Base-by-base conservation (phyloP, 2,113 vertebrate species). In the Pelodiscus sinensis region DNA sequence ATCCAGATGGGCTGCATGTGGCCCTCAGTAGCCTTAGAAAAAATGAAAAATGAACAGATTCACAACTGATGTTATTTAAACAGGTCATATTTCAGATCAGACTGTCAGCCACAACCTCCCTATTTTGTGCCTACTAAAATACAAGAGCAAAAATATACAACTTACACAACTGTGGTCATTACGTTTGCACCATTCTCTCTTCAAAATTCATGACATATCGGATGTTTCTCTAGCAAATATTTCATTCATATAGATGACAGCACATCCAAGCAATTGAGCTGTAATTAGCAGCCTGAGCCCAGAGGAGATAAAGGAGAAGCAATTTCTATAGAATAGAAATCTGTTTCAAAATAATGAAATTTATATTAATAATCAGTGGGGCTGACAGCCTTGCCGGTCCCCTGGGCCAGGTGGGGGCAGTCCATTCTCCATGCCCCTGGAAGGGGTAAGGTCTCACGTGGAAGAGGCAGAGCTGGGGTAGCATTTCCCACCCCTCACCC, bases 241-340 rank as follows among this genome's bases (percentile, higher is more conserved):
- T 81, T 77, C 84, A 80, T 85, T 22, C 71, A 31, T 2, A 55
- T 24, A n/a, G 60, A 6, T 2, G n/a, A 79, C 13, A 9, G 35
- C 3, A 81, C 3, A n/a, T 6, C 75, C 9, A 10, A 18, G 35
- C 38, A 73, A 12, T 54, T 50, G 22, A 79, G 3, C 18, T 54
- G 21, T 1, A 77, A 35, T 4, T 75, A 31, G 27, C n/a, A 77
- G 15, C 62, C 29, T 31, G 8, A 2, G 6, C 16, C 57, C 35
- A 71, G 9, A 27, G 25, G n/a, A 84, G 62, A 51, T 15, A 21
- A 79, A 86, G 79, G 29, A 88, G 51, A 81, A 92, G n/a, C 3
- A 62, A 5, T 5, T 92, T 95, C 56, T 89, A 25, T 11, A 82
- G 68, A 22, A 81, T 15, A 31, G 60, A 92, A 52, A 78, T 87